Evolutionary conservation across 2,888 invertebrate genomes (phyloP).

Genomic region (Drosophila borealis): DNA sequence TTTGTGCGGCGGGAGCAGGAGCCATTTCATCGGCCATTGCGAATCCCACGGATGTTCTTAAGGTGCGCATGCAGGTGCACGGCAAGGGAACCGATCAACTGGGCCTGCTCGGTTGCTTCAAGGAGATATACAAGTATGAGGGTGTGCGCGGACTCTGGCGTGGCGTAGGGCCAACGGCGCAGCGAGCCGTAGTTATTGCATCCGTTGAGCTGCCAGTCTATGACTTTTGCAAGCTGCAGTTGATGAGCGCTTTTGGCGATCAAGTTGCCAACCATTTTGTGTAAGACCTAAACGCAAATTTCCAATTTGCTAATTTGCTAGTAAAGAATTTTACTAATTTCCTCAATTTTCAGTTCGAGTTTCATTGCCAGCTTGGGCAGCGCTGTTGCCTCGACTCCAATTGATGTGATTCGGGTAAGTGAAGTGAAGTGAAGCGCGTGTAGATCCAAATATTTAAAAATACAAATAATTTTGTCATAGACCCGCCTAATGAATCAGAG

Average conservation of each 20-base stretch:
- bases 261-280: constrained; percentile 93
- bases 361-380: constrained; percentile 96
- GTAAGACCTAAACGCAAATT: constrained; percentile 85
- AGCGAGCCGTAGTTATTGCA: constrained; percentile 96
- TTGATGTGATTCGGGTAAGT: constrained; percentile 95
- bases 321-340: not conserved
- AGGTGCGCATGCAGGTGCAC: constrained; percentile 95
- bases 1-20: constrained; percentile 90
- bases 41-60: constrained; percentile 97
- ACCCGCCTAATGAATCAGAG: constrained; percentile 98
- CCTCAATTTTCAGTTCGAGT: constrained; percentile 89
- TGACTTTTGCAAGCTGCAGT: constrained; percentile 93
- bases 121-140: constrained; percentile 92
- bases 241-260: constrained; percentile 91
- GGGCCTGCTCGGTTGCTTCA: constrained; percentile 91
- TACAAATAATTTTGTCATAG: constrained; percentile 85
- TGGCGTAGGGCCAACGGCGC: constrained; percentile 96
- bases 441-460: too few relatives aligned
- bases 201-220: constrained; percentile 97
- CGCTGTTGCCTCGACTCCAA: constrained; percentile 96
- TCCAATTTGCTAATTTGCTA: not conserved
- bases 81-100: constrained; percentile 87
- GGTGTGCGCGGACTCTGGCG: constrained; percentile 95
- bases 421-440: too few relatives aligned
- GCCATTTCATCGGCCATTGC: constrained; percentile 97